These are phyloP conservation scores for Erpetoichthys calabaricus DNA, from an alignment of 2,797 vertebrate species.

Conservation along the genomic window DNA sequence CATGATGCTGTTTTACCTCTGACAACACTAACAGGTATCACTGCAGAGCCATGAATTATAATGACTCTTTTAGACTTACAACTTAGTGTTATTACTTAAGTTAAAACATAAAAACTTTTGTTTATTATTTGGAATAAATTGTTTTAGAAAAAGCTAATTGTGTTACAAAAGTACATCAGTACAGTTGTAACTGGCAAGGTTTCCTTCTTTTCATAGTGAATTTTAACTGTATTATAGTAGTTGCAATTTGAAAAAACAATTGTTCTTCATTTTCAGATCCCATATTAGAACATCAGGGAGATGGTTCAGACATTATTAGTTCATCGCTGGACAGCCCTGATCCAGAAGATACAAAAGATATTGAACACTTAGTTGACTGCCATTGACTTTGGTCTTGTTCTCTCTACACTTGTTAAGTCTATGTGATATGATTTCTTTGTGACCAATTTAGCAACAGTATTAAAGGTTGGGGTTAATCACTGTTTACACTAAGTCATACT, in stretches of 20 bases:
- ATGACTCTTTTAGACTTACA: too few relatives aligned
- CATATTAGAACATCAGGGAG: conserved; percentile 84
- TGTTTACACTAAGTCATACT: conserved; percentile 3
- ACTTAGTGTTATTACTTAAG: too few relatives aligned
- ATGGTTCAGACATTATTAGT: conserved; percentile 54
- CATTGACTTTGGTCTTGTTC: conserved; percentile 23
- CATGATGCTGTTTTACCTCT: conserved; percentile 58
- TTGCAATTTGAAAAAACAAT: not conserved
- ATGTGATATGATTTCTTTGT: not conserved
- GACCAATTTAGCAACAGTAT: conserved; percentile 3
- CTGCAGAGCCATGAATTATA: not conserved
- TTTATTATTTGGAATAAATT: too few relatives aligned
- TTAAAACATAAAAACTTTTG: too few relatives aligned
- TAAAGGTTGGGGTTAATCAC: conserved; percentile 1
- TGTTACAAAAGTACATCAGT: too few relatives aligned
- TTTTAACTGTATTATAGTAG: not conserved
- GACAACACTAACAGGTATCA: conserved; percentile 64
- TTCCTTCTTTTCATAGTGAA: too few relatives aligned
- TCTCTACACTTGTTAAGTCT: not conserved
- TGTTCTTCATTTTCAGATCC: conserved; percentile 60
- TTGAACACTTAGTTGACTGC: conserved; percentile 53
- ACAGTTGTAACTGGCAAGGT: too few relatives aligned
- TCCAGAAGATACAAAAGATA: conserved; percentile 53
- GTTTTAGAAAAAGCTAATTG: too few relatives aligned
- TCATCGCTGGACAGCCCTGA: conserved; percentile 44